A percentile compares a stretch with the other conserved stretches of the same genome.
Evolutionary conservation across 2,113 vertebrate genomes (phyloP).

Genomic region (Burhinus oedicnemus): DNA sequence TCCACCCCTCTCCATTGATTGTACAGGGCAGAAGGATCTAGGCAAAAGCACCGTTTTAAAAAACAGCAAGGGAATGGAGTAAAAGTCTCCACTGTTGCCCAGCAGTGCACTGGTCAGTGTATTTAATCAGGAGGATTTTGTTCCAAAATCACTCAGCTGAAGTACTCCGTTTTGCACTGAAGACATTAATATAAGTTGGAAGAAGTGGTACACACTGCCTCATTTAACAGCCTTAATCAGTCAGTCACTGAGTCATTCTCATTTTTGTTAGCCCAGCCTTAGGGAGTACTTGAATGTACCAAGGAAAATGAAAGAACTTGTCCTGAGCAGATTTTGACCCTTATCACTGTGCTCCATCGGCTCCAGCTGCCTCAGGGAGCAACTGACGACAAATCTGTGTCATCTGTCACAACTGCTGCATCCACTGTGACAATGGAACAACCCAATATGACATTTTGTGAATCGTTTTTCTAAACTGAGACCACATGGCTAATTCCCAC

Average conservation of each 20-base stretch:
- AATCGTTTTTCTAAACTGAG: background rate
- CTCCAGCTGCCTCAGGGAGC: background rate
- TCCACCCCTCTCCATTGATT: background rate
- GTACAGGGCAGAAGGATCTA: background rate
- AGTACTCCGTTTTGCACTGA: background rate
- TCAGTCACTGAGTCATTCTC: background rate
- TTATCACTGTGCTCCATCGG: background rate
- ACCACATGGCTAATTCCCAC: background rate
- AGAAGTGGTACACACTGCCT: background rate
- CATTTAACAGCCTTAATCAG: background rate
- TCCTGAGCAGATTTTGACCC: background rate
- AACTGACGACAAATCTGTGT: background rate
- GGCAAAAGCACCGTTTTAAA: background rate
- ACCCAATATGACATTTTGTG: background rate
- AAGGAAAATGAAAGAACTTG: background rate
- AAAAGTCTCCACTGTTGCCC: background rate
- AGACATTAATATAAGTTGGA: background rate
- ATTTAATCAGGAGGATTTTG: background rate
- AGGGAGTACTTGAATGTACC: background rate
- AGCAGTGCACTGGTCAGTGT: background rate
- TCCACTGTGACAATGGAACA: background rate
- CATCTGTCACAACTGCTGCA: background rate
- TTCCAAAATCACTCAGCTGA: background rate
- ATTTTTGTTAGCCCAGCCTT: background rate
- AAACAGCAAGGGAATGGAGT: background rate